A percentile compares a stretch with the other conserved stretches of the same genome.
These are phyloP conservation scores for Sparidentex hasta DNA, from an alignment of 2,797 vertebrate species.

Conservation along the genomic window DNA sequence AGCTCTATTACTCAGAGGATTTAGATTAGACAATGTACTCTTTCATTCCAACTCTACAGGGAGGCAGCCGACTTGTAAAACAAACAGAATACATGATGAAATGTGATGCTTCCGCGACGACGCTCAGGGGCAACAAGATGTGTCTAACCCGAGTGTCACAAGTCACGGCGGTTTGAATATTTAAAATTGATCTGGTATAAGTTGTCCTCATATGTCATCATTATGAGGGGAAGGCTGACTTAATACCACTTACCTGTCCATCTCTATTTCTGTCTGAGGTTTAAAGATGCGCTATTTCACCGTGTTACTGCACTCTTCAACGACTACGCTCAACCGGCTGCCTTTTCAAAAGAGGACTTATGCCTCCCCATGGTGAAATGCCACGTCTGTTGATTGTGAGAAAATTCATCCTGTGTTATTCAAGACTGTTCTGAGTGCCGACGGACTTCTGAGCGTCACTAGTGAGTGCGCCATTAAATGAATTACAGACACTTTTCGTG, in stretches of 20 bases:
- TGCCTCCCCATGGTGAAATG: neutral
- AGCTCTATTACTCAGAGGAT: conserved; percentile 31
- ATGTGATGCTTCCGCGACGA: neutral
- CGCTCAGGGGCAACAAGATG: conserved; percentile 22
- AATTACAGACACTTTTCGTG: neutral
- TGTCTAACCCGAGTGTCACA: neutral
- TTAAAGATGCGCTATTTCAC: conserved; percentile 12
- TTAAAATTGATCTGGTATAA: conserved; percentile 28
- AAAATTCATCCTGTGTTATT: neutral
- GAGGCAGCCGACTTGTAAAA: conserved; percentile 25
- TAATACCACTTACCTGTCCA: conserved; percentile 23
- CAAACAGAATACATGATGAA: conserved; percentile 33
- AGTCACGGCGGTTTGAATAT: neutral
- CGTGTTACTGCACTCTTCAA: neutral
- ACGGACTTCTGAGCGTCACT: no score
- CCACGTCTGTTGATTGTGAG: neutral
- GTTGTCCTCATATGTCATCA: conserved; percentile 31
- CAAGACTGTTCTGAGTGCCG: neutral
- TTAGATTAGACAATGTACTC: conserved; percentile 22
- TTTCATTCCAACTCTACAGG: conserved; percentile 16
- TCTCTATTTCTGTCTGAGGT: conserved; percentile 3
- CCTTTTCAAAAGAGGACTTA: neutral
- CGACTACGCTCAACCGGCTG: neutral
- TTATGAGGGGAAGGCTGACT: conserved; percentile 18
- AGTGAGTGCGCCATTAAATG: neutral